Evolutionary conservation across 1,140 invertebrate species (phyloP), one percentile per base, ranked within the genome.

Genomic region (Delia radicum): DNA sequence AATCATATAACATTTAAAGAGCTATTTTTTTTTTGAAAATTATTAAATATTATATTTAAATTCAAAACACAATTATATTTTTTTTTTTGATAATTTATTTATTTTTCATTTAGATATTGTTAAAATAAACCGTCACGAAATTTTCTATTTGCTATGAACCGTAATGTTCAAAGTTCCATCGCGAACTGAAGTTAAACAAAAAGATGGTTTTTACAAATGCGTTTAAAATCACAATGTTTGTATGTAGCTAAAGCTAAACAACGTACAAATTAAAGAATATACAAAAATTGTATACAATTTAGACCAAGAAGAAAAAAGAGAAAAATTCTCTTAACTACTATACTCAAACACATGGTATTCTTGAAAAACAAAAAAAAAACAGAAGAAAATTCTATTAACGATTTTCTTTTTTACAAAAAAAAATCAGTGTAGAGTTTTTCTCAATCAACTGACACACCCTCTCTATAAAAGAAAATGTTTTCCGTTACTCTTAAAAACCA

Each of bases 91-190:
- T n/a, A n/a, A 48, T 48, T 48, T 18, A 3, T 55, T 10, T 55
- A 21, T 55, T 55, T 55, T 55, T 55, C 5, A 21, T 55, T 55
- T 21, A 55, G 8, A 21, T 55, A 21, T 55, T 21, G 1, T 21
- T 18, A 55, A 55, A 37, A 37, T 13, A 18, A 55, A 55, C 48
- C 48, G 48, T 55, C 48, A 21, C 48, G n/a, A 55, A 55, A 55
- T 4, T 21, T 55, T 24, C 48, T 55, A 8, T 8, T 21, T 21
- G 48, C 18, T 55, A 18, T 18, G 79, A 85, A 81, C 83, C 81
- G 81, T 77, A 80, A 77, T 80, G 79, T 85, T 85, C 83, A 85
- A 83, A 83, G 79, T 81, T 85, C 79, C 83, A 83, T 81, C 81
- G 81, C 80, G 81, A 85, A 85, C 80, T 84, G 83, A 84, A 75